phyloP scores from a whole-genome alignment of 2,888 invertebrate species.

The Zhuqinia jingwanae region DNA sequence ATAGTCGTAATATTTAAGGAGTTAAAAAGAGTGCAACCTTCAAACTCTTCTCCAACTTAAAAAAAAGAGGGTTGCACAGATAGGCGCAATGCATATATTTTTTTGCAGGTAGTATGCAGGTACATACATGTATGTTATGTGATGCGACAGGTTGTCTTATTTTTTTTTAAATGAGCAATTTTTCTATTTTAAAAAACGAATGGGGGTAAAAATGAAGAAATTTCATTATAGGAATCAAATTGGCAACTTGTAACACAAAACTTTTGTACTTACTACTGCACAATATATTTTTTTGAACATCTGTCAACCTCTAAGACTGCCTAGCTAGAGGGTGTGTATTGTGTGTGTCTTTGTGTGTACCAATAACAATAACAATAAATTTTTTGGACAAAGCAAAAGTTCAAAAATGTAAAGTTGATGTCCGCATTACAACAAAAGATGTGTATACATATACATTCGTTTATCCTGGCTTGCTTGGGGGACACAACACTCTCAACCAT shows the following conservation, averaged over 20 bases:
- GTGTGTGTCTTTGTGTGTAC: not conserved
- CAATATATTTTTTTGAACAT: not conserved
- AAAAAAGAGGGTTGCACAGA: too few relatives aligned
- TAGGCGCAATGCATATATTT: too few relatives aligned
- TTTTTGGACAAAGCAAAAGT: not conserved
- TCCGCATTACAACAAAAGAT: too few relatives aligned
- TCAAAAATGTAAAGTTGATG: not conserved
- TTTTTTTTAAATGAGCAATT: not conserved
- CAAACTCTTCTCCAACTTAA: not conserved
- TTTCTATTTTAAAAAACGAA: not conserved
- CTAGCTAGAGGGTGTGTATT: conserved; percentile 3
- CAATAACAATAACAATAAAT: not conserved
- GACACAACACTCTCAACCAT: too few relatives aligned
- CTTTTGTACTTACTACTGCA: too few relatives aligned
- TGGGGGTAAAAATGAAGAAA: not conserved
- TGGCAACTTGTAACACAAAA: too few relatives aligned
- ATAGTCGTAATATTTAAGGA: not conserved
- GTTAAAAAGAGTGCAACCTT: conserved; percentile 5
- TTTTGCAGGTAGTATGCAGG: too few relatives aligned
- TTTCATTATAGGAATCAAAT: too few relatives aligned
- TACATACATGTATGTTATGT: too few relatives aligned
- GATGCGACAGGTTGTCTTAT: not conserved
- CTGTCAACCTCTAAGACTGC: conserved; percentile 7
- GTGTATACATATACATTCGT: too few relatives aligned
- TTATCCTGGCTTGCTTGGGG: too few relatives aligned